These are phyloP conservation scores for Myiotriccus ornatus DNA, from an alignment of 2,797 vertebrate species.

Conservation along the genomic window DNA sequence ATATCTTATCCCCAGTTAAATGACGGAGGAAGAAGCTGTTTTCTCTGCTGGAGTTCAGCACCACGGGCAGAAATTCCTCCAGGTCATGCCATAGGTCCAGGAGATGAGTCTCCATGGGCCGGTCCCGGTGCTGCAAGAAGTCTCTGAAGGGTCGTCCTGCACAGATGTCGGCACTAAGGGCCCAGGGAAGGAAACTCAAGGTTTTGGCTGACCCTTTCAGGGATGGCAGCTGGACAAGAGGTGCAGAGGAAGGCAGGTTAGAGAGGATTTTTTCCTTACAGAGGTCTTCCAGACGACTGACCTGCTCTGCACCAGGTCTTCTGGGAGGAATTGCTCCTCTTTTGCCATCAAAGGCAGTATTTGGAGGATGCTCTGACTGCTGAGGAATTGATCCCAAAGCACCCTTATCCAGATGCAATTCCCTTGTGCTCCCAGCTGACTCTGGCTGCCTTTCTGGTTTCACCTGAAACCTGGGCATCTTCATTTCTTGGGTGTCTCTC, in stretches of 20 bases:
- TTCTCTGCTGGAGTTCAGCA: constrained; percentile 29
- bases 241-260: neutral
- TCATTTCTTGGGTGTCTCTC: neutral
- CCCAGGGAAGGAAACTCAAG: constrained; percentile 69
- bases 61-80: constrained; percentile 59
- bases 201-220: neutral
- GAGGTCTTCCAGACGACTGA: neutral
- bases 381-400: neutral
- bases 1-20: constrained; percentile 62
- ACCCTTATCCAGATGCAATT: neutral
- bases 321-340: neutral
- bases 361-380: neutral
- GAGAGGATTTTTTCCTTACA: neutral
- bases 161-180: constrained; percentile 63
- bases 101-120: constrained; percentile 32
- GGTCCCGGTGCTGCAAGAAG: constrained; percentile 40
- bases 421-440: neutral
- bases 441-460: neutral
- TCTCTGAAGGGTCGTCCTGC: constrained; percentile 67
- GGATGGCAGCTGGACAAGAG: neutral
- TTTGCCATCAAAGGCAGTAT: neutral
- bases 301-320: neutral
- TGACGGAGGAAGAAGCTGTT: constrained; percentile 63
- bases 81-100: constrained; percentile 77
- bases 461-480: neutral